A percentile compares a stretch with the other conserved stretches of the same genome.
These are phyloP conservation scores for Laticauda laticaudata DNA, from an alignment of 2,113 vertebrate species.

Conservation along the genomic window DNA sequence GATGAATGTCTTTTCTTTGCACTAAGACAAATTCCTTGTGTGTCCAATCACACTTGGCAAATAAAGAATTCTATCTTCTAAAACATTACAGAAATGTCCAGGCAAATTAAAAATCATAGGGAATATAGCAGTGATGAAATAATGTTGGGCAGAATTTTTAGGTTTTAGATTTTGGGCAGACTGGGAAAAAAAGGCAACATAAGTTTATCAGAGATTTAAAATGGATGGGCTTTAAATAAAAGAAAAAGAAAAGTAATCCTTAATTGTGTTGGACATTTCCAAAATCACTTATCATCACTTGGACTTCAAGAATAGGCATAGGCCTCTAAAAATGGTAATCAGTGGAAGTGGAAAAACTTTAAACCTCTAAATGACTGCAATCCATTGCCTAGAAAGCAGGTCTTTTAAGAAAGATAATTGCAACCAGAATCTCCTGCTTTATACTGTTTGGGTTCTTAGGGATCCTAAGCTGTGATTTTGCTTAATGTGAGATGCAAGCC, in stretches of 20 bases:
- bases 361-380: not conserved
- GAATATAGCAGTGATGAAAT: not conserved
- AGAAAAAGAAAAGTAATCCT: not conserved
- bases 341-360: not conserved
- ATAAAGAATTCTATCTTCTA: too few species aligned
- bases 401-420: not conserved
- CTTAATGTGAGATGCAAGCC: not conserved
- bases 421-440: not conserved
- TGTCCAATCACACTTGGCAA: too few species aligned
- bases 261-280: not conserved
- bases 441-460: not conserved
- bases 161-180: not conserved
- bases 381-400: not conserved
- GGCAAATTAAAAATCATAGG: not conserved
- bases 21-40: too few species aligned
- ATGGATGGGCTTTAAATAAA: not conserved
- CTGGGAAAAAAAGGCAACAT: not conserved
- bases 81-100: not conserved
- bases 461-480: not conserved
- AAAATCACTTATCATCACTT: not conserved
- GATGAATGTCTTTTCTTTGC: too few species aligned
- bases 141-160: not conserved
- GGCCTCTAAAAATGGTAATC: not conserved
- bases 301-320: not conserved
- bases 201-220: not conserved